Evolutionary conservation across 1,140 invertebrate genomes (phyloP), one percentile per base, ranked within the genome.

Genomic region (Euglossa dilemma): DNA sequence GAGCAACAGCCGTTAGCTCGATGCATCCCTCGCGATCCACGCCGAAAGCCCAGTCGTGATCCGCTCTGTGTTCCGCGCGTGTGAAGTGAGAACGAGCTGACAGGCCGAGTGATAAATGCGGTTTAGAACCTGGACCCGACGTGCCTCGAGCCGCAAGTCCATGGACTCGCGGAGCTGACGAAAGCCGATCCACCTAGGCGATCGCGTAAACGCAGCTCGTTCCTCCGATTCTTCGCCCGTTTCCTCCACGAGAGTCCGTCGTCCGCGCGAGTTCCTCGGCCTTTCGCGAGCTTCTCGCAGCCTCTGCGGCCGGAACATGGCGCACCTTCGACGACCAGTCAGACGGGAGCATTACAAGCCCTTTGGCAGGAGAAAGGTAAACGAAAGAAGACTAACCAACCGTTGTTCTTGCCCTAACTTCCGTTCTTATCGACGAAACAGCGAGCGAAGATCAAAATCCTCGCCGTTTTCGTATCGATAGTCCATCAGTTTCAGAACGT

Each of bases 331-430:
- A 66, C 90, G 91, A 23, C 92, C 93, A n/a, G 87, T 88, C 84
- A 93, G 91, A 52, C 89, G 91, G 63, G 92, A 93, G 69, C 92
- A 91, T 28, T 94, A 94, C 89, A 94, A 94, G 73, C 90, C 94
- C 66, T 94, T 94, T 77, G 94, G 94, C 70, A 91, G 89, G 75
- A 93, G 94, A 86, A 93, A 94, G 94, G 94, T 94, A 92, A 92
- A 90, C 63, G 36, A 63, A 77, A 79, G 6, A 14, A 23, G 8
- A 45, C 25, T 66, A 57, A 61, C 47, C 45, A 66, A 1, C 16
- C 61, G 11, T 25, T 23, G 23, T 3, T 52, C 43, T 36, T 16
- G 7, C 23, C 6, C 45, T 63, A 71, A 72, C 43, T n/a, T n/a
- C 23, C 7, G 9, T 6, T 0, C 18, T 25, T 16, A 54, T 28